Evolutionary conservation across 2,113 vertebrate species (phyloP).

Genomic region (Perca fluviatilis): DNA sequence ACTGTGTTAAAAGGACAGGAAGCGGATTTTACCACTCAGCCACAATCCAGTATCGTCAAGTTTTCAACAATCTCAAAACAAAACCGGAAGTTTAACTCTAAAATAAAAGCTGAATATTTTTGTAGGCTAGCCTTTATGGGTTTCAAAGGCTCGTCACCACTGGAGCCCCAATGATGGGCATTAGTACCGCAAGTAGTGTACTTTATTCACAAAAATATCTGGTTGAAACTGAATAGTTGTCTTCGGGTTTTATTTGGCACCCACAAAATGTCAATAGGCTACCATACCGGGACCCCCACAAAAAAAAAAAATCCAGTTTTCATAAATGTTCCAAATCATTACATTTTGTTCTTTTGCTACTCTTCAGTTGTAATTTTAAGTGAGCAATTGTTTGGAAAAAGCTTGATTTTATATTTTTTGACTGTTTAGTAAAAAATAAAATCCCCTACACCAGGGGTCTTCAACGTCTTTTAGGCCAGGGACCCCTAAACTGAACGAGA

Average conservation of each 20-base stretch:
- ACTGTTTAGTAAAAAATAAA: neutral
- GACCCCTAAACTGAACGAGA: no score
- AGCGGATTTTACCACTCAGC: conserved; percentile 66
- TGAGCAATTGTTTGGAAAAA: no score
- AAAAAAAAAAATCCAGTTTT: no score
- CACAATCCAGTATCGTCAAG: conserved; percentile 24
- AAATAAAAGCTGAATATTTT: conserved; percentile 43
- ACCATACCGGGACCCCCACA: neutral
- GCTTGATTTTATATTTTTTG: no score
- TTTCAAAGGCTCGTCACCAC: neutral
- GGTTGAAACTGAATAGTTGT: neutral
- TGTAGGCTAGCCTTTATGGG: no score
- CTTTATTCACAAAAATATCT: neutral
- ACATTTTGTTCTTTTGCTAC: no score
- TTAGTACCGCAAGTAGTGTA: neutral
- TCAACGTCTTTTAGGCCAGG: no score
- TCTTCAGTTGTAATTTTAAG: no score
- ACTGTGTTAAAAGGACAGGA: conserved; percentile 80
- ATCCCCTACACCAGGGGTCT: no score
- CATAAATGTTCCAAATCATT: no score
- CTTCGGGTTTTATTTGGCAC: neutral
- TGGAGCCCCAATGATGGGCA: neutral
- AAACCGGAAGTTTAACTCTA: conserved; percentile 10
- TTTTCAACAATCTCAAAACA: neutral
- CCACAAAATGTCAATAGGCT: neutral